Percentiles rank a stretch among this genome's conserved stretches.
Evolutionary conservation across 1,140 invertebrate genomes (phyloP).

Genomic region (Drosophila lini): DNA sequence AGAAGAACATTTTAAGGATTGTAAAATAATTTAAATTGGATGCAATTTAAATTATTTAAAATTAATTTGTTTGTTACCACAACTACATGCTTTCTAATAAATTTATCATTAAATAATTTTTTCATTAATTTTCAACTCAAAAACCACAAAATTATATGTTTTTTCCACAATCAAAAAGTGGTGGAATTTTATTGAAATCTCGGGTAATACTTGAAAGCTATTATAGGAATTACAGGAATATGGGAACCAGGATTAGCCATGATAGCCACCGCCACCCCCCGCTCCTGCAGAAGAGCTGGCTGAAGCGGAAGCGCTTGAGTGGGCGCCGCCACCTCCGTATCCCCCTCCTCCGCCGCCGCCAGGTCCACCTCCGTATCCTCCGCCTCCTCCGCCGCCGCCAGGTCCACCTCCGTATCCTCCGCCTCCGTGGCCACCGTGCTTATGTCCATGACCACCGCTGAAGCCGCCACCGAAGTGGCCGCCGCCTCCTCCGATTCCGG

Average conservation of each 20-base stretch:
- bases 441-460: slow-evolving; percentile 12
- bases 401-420: slow-evolving; percentile 19
- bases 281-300: slow-evolving; percentile 22
- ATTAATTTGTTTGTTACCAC: too few species aligned
- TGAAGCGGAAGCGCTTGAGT: slow-evolving; percentile 31
- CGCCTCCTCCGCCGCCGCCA: slow-evolving; percentile 26
- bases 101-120: not conserved
- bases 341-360: slow-evolving; percentile 14
- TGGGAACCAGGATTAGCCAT: slow-evolving; percentile 21
- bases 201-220: slow-evolving; percentile 49
- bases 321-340: slow-evolving; percentile 14
- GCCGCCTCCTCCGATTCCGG: slow-evolving; percentile 23
- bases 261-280: slow-evolving; percentile 38
- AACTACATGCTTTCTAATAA: too few species aligned
- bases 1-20: too few species aligned
- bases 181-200: slow-evolving; percentile 33
- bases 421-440: slow-evolving; percentile 33
- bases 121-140: not conserved
- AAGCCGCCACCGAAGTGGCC: slow-evolving; percentile 21
- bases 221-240: slow-evolving; percentile 20
- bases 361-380: not conserved
- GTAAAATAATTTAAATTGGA: too few species aligned
- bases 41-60: too few species aligned
- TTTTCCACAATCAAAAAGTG: slow-evolving; percentile 4
- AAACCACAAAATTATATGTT: not conserved